phyloP scores from a whole-genome alignment of 1,140 invertebrate genomes.

The Melanaphis sacchari region DNA sequence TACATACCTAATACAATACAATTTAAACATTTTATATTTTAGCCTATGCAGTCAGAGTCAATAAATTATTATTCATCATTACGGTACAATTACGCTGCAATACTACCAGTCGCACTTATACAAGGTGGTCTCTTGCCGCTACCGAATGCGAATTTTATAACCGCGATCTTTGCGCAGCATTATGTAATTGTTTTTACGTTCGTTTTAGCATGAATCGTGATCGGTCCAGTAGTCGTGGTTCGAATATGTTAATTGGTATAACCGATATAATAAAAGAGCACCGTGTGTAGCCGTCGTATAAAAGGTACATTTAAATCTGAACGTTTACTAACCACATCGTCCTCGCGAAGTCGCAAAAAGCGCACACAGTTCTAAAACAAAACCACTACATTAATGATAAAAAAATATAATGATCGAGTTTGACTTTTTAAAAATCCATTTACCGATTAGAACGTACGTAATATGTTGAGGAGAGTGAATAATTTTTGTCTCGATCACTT shows the following conservation, averaged over 20 bases:
- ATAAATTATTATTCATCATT: conserved; percentile 47
- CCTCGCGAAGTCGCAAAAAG: background rate
- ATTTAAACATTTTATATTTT: background rate
- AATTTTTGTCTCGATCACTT: background rate
- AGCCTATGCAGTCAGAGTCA: background rate
- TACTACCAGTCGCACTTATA: background rate
- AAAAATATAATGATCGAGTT: background rate
- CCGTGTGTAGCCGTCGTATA: background rate
- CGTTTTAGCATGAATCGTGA: conserved; percentile 31
- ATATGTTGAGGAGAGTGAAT: background rate
- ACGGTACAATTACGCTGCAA: background rate
- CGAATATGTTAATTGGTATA: conserved; percentile 27
- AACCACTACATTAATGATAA: background rate
- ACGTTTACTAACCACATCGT: background rate
- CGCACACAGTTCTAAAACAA: background rate
- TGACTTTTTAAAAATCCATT: background rate
- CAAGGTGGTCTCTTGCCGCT: background rate
- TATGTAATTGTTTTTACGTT: conserved; percentile 28
- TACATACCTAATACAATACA: background rate
- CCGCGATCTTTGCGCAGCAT: background rate
- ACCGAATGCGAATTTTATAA: conserved; percentile 27
- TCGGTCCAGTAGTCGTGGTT: conserved; percentile 22
- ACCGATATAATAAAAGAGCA: background rate
- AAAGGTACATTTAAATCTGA: background rate
- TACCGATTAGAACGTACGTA: background rate